phyloP scores from a whole-genome alignment of 2,888 invertebrate genomes.

The Dicyrtoma fusca region DNA sequence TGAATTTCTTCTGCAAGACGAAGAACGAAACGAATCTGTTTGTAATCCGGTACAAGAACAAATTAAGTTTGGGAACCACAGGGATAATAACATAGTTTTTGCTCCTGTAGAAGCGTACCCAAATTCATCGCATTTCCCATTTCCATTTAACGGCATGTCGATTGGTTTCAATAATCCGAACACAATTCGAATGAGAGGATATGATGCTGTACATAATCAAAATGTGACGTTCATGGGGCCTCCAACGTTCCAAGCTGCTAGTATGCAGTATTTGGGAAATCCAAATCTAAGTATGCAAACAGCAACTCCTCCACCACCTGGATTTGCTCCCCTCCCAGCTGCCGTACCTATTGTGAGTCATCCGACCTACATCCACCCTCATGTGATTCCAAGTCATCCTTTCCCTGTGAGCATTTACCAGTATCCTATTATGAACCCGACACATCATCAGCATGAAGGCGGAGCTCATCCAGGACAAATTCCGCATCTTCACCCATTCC shows the following conservation, averaged over 20 bases:
- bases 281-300: conserved; percentile 24
- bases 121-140: not conserved
- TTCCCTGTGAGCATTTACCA: conserved; percentile 23
- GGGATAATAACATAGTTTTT: not conserved
- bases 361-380: conserved; percentile 25
- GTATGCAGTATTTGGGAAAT: conserved; percentile 27
- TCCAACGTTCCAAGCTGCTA: conserved; percentile 18
- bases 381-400: conserved; percentile 14
- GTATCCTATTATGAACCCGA: not conserved
- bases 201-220: conserved; percentile 1
- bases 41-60: too few species aligned
- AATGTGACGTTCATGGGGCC: conserved; percentile 25
- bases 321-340: conserved; percentile 36
- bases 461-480: not conserved
- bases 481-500: not conserved
- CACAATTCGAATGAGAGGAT: not conserved
- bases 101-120: conserved; percentile 3
- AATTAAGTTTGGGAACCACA: not conserved
- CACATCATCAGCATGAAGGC: conserved; percentile 16
- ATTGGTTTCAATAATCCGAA: not conserved
- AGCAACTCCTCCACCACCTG: conserved; percentile 46
- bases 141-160: not conserved
- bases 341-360: conserved; percentile 20
- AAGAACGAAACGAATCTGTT: not conserved
- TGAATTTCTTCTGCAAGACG: conserved; percentile 25